These are phyloP conservation scores for Diachasma alloeum DNA, from an alignment of 1,140 invertebrate species.

Conservation along the genomic window DNA sequence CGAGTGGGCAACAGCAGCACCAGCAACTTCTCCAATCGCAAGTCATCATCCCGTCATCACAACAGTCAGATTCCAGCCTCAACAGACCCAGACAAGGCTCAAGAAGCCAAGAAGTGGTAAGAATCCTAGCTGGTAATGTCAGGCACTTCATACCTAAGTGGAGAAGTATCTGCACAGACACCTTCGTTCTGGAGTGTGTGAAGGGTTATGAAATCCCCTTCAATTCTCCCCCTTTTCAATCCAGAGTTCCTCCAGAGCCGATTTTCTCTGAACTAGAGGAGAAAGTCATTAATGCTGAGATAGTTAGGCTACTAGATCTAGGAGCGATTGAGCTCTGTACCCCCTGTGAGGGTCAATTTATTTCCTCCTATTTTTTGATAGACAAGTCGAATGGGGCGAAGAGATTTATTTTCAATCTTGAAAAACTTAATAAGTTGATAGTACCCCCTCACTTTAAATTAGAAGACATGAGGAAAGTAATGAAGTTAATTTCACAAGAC, in stretches of 20 bases:
- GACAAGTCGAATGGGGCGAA: slow-evolving; percentile 48
- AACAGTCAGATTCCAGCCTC: no score
- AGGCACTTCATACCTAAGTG: no score
- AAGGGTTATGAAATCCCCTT: no score
- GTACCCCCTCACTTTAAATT: slow-evolving; percentile 31
- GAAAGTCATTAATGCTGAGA: background rate
- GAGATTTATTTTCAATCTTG: slow-evolving; percentile 33
- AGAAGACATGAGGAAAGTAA: slow-evolving; percentile 26
- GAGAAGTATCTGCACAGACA: no score
- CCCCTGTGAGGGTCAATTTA: no score
- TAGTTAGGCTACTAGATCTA: background rate
- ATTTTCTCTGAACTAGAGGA: background rate
- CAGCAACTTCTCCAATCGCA: background rate
- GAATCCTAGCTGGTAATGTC: no score
- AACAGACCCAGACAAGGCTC: no score
- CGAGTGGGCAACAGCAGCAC: slow-evolving; percentile 7
- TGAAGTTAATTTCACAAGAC: background rate
- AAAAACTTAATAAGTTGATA: slow-evolving; percentile 26
- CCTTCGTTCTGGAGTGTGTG: no score
- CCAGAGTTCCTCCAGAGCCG: background rate
- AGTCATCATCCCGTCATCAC: background rate
- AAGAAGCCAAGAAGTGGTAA: no score
- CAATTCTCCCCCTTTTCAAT: background rate
- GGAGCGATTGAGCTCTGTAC: slow-evolving; percentile 20
- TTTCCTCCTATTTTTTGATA: slow-evolving; percentile 47